Percentiles rank a stretch among this genome's conserved stretches.
These are phyloP conservation scores for Prochilodus magdalenae DNA, from an alignment of 2,113 vertebrate genomes.

Conservation along the genomic window DNA sequence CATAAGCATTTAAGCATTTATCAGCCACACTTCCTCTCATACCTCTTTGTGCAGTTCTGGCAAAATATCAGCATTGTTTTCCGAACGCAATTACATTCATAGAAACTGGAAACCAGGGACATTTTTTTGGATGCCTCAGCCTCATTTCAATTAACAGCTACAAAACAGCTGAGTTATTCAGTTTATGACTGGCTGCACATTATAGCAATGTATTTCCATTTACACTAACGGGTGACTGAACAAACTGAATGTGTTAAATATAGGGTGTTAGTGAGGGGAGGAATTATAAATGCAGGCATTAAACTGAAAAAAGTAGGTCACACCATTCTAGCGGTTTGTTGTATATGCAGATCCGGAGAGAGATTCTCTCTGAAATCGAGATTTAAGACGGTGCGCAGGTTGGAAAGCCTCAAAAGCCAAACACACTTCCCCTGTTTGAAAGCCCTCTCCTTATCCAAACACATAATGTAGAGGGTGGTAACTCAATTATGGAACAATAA, in stretches of 20 bases:
- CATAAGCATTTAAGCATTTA: neutral
- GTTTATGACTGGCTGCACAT: conserved; percentile 9
- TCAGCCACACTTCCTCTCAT: neutral
- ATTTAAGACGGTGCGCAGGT: conserved; percentile 16
- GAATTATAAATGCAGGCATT: conserved; percentile 25
- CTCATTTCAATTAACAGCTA: neutral
- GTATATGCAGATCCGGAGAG: conserved; percentile 15
- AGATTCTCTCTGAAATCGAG: conserved; percentile 10
- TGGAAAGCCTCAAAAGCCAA: conserved; percentile 24
- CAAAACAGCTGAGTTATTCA: conserved; percentile 11
- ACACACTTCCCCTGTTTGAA: conserved; percentile 32
- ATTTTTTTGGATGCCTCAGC: neutral
- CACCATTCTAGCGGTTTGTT: conserved; percentile 12
- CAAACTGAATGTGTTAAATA: neutral
- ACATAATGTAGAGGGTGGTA: conserved; percentile 35
- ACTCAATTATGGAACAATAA: conserved; percentile 40
- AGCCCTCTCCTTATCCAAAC: conserved; percentile 28
- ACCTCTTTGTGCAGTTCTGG: neutral
- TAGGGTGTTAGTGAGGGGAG: neutral
- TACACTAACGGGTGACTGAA: conserved; percentile 12
- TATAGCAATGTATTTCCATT: conserved; percentile 23
- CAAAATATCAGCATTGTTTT: conserved; percentile 9
- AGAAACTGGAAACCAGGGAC: neutral
- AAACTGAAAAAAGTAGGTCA: conserved; percentile 36
- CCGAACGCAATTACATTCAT: neutral